These are phyloP conservation scores for Andinoacara biseriatus DNA, from an alignment of 2,113 vertebrate genomes.

Conservation along the genomic window DNA sequence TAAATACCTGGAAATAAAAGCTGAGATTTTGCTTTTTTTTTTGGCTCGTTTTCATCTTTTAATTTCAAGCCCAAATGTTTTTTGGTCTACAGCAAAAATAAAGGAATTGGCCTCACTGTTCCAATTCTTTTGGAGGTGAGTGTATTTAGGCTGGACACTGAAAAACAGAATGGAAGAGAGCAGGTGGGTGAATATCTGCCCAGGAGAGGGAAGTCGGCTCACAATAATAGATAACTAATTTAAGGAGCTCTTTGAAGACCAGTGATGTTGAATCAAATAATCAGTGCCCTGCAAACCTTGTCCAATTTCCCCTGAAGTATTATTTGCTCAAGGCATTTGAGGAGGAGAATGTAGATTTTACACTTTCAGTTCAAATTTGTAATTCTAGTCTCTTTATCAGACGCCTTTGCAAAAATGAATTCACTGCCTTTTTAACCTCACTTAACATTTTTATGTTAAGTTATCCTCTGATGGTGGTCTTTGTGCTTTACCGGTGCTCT, in stretches of 20 bases:
- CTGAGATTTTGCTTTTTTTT: no score
- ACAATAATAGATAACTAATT: constrained; percentile 32
- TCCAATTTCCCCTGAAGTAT: not conserved
- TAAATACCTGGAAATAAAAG: no score
- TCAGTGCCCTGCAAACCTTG: not conserved
- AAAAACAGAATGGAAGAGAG: not conserved
- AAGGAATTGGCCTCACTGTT: no score
- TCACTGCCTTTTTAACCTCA: constrained; percentile 6
- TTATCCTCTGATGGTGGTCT: not conserved
- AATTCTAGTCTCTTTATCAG: not conserved
- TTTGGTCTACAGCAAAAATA: no score
- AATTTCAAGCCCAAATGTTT: no score
- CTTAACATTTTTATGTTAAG: not conserved
- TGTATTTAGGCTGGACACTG: not conserved
- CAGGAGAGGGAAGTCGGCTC: not conserved
- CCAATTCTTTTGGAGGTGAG: no score
- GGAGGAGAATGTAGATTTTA: not conserved
- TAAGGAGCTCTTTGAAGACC: constrained; percentile 17
- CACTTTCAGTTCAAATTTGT: not conserved
- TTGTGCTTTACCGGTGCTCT: not conserved
- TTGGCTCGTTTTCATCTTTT: no score
- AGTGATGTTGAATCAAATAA: constrained; percentile 20
- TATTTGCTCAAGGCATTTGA: not conserved
- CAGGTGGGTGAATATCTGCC: not conserved
- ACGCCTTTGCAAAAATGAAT: not conserved